Evolutionary conservation across 2,888 invertebrate genomes (phyloP), one percentile per base, ranked within the genome.

Genomic region (Gymnoscelis rufifasciata): DNA sequence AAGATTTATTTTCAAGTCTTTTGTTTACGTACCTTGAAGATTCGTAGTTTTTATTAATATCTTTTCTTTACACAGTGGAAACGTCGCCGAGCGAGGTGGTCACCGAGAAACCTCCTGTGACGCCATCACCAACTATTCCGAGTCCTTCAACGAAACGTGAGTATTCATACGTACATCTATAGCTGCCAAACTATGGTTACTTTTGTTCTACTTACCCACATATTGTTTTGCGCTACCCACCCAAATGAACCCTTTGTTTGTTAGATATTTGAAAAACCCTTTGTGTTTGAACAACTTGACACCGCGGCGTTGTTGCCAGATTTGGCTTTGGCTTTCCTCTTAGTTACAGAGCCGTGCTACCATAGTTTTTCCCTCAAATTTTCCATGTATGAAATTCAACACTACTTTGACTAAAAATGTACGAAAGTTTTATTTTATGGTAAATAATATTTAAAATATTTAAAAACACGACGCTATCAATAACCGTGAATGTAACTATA

Each of bases 91-190:
- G 39, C 63, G 74, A 79, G 54, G 68, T 66, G 60, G 62, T 73
- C 51, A 54, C 65, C 47, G 60, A 64, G 43, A 78, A 77, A 56
- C 78, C 80, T 47, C 75, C 78, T 29, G 59, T 76, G 55, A 68
- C 75, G 24, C 66, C 70, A 31, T 62, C 68, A 44, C 59, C 68
- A 14, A 60, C 56, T 43, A 54, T 59, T 48, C 59, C 59, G 51
- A 71, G 71, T 54, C 72, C 75, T 11, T 59, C 72, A 42, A 62
- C 65, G 59, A 81, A 77, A 79, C 78, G 83, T 84, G 63, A 79
- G 83, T 81, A 66, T 30, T 41, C 42, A 42, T 12, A 47, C 24
- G 31, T 43, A 48, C 27, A 35, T 15, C 42, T 31, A 30, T 35
- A 31, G 13, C n/a, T n/a, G 14, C 31, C 31, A 14, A 14, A 5